A percentile compares a stretch with the other conserved stretches of the same genome.
These are phyloP conservation scores for Parazoanthus atlanticus DNA, from an alignment of 92 coral and sea anemone species.

Conservation along the genomic window DNA sequence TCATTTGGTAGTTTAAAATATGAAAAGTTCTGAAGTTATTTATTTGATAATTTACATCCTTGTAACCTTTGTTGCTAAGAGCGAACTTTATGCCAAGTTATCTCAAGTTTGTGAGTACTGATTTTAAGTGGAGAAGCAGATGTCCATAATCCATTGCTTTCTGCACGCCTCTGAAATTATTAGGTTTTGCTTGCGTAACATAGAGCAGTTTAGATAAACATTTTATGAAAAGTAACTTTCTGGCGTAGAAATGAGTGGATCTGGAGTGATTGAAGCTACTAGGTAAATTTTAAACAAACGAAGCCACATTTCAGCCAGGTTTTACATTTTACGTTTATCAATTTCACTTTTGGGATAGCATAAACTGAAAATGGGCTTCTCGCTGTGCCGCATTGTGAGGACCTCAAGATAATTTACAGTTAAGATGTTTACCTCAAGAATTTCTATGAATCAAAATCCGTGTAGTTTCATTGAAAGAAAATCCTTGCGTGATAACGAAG, in stretches of 20 bases:
- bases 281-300: not conserved
- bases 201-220: not conserved
- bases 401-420: no score
- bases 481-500: no score
- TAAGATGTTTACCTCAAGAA: no score
- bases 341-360: not conserved
- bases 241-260: no score
- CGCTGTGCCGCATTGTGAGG: no score
- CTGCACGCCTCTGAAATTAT: not conserved
- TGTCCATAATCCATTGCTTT: not conserved
- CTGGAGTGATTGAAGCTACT: not conserved
- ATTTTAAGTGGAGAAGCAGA: not conserved
- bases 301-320: not conserved
- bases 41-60: constrained; percentile 10
- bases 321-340: not conserved
- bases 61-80: not conserved
- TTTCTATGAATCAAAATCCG: no score
- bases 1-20: not conserved
- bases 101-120: not conserved
- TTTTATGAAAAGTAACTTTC: not conserved
- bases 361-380: no score
- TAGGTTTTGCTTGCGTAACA: not conserved
- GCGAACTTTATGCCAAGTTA: not conserved
- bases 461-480: no score
- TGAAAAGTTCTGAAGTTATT: constrained; percentile 11